phyloP scores from a whole-genome alignment of 2,113 vertebrate species.

The Ailurus styani region DNA sequence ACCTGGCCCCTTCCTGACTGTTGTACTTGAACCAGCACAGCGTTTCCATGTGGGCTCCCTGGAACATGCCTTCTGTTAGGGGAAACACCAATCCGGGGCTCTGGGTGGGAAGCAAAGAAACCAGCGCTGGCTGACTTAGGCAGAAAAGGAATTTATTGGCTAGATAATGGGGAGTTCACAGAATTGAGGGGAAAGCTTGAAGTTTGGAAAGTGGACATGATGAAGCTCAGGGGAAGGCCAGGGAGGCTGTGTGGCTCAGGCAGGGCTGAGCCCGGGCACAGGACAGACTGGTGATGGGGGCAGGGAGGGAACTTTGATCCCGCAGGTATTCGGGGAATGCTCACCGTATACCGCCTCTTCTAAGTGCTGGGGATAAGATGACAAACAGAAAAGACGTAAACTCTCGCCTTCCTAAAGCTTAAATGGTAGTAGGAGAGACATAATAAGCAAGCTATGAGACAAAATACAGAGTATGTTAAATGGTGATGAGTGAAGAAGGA shows the following conservation, averaged over 20 bases:
- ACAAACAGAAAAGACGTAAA: background rate
- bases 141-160: background rate
- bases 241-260: background rate
- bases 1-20: background rate
- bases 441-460: background rate
- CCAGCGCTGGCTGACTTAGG: background rate
- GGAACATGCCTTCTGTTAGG: background rate
- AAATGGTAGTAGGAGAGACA: background rate
- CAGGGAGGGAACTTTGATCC: background rate
- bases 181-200: background rate
- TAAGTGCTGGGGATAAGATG: background rate
- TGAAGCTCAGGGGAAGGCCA: background rate
- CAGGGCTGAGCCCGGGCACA: background rate
- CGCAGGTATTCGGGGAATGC: background rate
- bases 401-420: background rate
- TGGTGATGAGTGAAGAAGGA: background rate
- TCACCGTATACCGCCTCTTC: background rate
- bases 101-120: background rate
- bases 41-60: background rate
- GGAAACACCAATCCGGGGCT: background rate
- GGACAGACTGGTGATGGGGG: background rate
- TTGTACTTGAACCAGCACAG: background rate
- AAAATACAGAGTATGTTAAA: background rate
- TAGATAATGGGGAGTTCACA: background rate
- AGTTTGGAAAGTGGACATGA: background rate